A percentile compares a stretch with the other conserved stretches of the same genome.
Evolutionary conservation across 2,797 vertebrate species (phyloP).

Genomic region (Galagoides demidoff): DNA sequence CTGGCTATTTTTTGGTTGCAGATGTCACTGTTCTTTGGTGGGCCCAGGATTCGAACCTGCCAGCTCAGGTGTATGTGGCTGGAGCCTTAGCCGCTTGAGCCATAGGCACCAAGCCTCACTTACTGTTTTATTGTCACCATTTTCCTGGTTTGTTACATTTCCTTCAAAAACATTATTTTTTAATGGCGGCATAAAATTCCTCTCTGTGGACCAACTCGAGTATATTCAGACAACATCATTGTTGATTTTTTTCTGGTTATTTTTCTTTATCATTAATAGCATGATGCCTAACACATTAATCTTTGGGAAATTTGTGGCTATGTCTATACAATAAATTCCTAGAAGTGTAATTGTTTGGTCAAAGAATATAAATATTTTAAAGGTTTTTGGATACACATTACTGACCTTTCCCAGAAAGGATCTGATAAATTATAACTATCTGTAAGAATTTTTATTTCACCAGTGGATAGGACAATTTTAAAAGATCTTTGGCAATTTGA

Average conservation of each 20-base stretch:
- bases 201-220: background rate
- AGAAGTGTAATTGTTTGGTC: background rate
- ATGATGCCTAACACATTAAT: background rate
- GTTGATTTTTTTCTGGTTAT: background rate
- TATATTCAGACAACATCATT: background rate
- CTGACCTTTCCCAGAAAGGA: background rate
- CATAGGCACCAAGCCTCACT: background rate
- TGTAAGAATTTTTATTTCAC: slow-evolving; percentile 34
- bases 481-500: background rate
- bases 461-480: background rate
- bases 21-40: too few species aligned
- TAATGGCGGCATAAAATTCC: background rate
- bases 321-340: background rate
- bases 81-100: too few species aligned
- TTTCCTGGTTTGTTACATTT: background rate
- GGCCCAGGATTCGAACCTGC: too few species aligned
- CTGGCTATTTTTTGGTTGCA: too few species aligned
- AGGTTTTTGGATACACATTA: background rate
- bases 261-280: slow-evolving; percentile 1
- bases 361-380: background rate
- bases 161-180: slow-evolving; percentile 5
- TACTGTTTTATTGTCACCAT: background rate
- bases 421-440: background rate
- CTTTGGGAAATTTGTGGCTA: background rate
- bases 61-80: too few species aligned